A percentile compares a stretch with the other conserved stretches of the same genome.
Conservation (phyloP, 2,888 invertebrate species). For the Alcis repandata region DNA sequence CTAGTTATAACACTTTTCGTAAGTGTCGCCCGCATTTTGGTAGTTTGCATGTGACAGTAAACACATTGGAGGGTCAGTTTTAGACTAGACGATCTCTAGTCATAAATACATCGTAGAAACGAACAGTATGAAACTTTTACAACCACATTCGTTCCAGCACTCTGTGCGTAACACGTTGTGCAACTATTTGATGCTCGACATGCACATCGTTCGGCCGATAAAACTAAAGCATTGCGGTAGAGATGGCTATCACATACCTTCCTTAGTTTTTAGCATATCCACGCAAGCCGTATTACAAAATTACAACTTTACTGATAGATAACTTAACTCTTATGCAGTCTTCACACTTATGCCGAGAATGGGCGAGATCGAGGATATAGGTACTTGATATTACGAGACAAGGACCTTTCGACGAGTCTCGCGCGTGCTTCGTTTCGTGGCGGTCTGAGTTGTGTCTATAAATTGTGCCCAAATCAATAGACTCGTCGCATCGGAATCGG, state of each 20-base stretch:
- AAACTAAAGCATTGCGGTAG: constrained; percentile 33
- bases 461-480: background rate
- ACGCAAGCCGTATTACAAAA: constrained; percentile 25
- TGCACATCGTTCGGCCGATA: constrained; percentile 29
- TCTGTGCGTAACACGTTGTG: constrained; percentile 50
- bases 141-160: constrained; percentile 28
- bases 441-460: background rate
- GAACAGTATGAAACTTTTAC: constrained; percentile 17
- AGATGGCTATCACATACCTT: constrained; percentile 35
- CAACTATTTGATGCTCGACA: constrained; percentile 44
- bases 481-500: background rate
- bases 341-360: too few species aligned
- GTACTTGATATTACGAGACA: too few species aligned
- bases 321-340: background rate
- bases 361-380: too few species aligned
- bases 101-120: background rate
- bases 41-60: too few species aligned
- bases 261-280: constrained; percentile 17
- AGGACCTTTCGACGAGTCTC: too few species aligned
- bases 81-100: too few species aligned
- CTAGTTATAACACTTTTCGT: too few species aligned
- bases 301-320: constrained; percentile 15
- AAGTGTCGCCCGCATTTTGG: too few species aligned
- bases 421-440: too few species aligned
- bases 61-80: too few species aligned